These are phyloP conservation scores for Ischnura elegans DNA, from an alignment of 2,888 invertebrate species.

Conservation along the genomic window DNA sequence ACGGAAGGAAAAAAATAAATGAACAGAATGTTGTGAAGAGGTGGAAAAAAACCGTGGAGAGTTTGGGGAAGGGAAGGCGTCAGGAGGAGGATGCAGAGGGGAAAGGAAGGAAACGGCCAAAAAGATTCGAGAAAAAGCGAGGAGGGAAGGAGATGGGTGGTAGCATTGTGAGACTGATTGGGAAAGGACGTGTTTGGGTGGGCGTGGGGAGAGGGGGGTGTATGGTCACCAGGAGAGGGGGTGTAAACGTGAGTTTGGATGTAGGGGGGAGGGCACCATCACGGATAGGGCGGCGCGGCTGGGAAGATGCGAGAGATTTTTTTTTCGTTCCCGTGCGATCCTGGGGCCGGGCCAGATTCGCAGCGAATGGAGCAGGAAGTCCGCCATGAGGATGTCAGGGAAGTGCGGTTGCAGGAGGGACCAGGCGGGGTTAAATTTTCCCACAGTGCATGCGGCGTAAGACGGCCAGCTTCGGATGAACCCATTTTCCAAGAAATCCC, in stretches of 20 bases:
- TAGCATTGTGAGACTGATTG: constrained; percentile 63
- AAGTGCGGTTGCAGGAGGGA: background rate
- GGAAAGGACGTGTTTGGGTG: background rate
- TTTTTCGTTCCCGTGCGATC: background rate
- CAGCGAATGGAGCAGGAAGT: constrained; percentile 22
- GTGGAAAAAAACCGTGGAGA: background rate
- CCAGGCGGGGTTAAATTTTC: background rate
- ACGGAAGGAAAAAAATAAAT: constrained; percentile 5
- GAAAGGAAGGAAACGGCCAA: background rate
- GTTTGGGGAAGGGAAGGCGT: constrained; percentile 11
- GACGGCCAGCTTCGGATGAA: too few relatives aligned
- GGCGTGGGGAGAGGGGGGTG: background rate
- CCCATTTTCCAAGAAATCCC: too few relatives aligned
- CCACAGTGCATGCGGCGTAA: background rate
- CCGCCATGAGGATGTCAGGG: background rate
- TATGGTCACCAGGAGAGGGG: too few relatives aligned
- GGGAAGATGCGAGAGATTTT: background rate
- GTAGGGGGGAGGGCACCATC: too few relatives aligned
- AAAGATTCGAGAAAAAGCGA: background rate
- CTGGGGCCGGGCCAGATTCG: background rate
- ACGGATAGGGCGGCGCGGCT: background rate
- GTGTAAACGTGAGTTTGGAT: too few relatives aligned
- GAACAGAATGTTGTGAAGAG: constrained; percentile 14
- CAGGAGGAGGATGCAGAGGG: background rate
- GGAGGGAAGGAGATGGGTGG: background rate